phyloP scores from a whole-genome alignment of 1,140 invertebrate genomes.

The Metaphire vulgaris region DNA sequence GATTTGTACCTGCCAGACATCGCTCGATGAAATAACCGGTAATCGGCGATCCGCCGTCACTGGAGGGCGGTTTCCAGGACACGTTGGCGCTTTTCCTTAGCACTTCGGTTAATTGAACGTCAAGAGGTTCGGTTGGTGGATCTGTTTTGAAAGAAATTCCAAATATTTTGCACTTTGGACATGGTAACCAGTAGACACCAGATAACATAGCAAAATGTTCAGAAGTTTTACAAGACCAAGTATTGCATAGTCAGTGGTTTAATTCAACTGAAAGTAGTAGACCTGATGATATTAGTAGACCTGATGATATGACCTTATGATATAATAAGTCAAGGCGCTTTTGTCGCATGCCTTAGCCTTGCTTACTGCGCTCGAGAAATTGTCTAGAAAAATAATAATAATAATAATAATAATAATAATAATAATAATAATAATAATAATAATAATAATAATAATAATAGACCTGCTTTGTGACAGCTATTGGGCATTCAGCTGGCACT shows the following conservation, averaged over 20 bases:
- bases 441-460: background rate
- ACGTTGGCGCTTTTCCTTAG: constrained; percentile 60
- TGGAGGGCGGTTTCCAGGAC: constrained; percentile 32
- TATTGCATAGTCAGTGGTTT: background rate
- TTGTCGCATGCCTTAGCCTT: background rate
- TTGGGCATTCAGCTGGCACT: background rate
- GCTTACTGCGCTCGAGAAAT: background rate
- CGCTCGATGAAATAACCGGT: constrained; percentile 53
- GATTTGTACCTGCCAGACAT: constrained; percentile 62
- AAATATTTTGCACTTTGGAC: background rate
- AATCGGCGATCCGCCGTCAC: constrained; percentile 35
- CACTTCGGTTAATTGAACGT: constrained; percentile 91
- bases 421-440: background rate
- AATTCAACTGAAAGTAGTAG: background rate
- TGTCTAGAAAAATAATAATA: background rate
- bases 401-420: background rate
- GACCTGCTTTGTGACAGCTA: background rate
- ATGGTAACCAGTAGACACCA: background rate
- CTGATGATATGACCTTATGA: too few relatives aligned
- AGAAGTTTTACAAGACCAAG: background rate
- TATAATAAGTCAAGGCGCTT: too few relatives aligned
- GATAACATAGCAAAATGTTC: background rate
- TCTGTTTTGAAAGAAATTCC: too few relatives aligned
- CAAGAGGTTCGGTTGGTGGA: constrained; percentile 73
- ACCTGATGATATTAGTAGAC: background rate